These are phyloP conservation scores for Mnemiopsis leidyi DNA, from an alignment of 37 sponge, comb jelly and placozoan species.

Conservation along the genomic window DNA sequence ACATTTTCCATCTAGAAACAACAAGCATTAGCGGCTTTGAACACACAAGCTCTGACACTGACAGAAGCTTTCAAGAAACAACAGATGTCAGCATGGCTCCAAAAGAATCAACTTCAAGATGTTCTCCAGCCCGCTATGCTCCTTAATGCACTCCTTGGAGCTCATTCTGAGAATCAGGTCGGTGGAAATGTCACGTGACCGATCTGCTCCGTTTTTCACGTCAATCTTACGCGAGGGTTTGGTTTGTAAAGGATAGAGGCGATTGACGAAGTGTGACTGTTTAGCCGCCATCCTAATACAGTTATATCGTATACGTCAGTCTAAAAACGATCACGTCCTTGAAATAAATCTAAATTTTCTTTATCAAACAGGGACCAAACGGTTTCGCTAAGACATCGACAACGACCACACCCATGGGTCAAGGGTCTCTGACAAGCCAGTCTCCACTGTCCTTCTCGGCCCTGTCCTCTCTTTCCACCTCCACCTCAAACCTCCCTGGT, in stretches of 20 bases:
- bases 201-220: no score
- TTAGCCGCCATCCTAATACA: no score
- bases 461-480: constrained; percentile 31
- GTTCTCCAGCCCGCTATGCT: constrained; percentile 55
- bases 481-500: background rate
- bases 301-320: no score
- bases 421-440: constrained; percentile 18
- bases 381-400: constrained; percentile 1
- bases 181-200: no score
- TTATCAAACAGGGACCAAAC: background rate
- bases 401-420: constrained; percentile 32
- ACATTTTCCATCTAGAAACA: constrained; percentile 27
- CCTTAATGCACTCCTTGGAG: constrained; percentile 6
- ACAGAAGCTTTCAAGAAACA: constrained; percentile 61
- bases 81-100: constrained; percentile 56
- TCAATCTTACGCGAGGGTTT: no score
- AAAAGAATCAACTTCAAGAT: constrained; percentile 33
- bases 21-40: constrained; percentile 30
- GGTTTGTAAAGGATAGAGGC: no score
- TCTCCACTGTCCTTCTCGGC: constrained; percentile 6
- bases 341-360: no score
- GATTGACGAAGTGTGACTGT: no score
- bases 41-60: constrained; percentile 41
- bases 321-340: no score
- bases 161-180: background rate